Conservation (phyloP, 2,113 vertebrate genomes). For the Balaeniceps rex region DNA sequence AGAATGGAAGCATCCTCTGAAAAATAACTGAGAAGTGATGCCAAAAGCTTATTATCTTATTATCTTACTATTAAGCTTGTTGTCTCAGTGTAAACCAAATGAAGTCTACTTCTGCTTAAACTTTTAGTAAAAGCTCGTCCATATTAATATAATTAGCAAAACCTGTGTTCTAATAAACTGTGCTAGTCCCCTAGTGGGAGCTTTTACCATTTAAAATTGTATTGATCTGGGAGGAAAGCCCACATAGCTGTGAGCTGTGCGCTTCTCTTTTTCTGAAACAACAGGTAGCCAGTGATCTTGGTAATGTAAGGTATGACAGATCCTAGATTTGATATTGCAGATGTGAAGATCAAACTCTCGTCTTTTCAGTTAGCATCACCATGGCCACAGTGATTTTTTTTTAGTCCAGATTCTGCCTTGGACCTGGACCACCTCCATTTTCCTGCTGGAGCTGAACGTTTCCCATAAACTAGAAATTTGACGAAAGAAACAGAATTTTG, state of each 20-base stretch:
- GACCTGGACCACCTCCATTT: background rate
- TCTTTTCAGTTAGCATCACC: background rate
- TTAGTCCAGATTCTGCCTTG: background rate
- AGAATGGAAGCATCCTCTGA: background rate
- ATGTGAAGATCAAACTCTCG: background rate
- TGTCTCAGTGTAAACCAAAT: background rate
- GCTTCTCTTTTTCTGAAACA: background rate
- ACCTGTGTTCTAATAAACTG: background rate
- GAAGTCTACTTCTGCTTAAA: background rate
- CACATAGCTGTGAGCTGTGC: background rate
- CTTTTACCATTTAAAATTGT: background rate
- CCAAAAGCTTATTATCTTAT: background rate
- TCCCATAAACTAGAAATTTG: background rate
- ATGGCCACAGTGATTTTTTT: background rate
- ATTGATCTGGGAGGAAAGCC: background rate
- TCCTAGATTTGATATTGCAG: background rate
- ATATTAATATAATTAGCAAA: background rate
- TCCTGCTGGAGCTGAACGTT: background rate
- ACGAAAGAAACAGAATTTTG: background rate
- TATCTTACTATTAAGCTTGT: background rate
- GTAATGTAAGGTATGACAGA: background rate
- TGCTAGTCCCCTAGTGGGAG: background rate
- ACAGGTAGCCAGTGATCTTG: too few relatives aligned
- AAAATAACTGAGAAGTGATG: background rate
- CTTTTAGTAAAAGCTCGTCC: background rate